These are phyloP conservation scores for Buphagus erythrorhynchus DNA, from an alignment of 2,797 vertebrate genomes.

Conservation along the genomic window DNA sequence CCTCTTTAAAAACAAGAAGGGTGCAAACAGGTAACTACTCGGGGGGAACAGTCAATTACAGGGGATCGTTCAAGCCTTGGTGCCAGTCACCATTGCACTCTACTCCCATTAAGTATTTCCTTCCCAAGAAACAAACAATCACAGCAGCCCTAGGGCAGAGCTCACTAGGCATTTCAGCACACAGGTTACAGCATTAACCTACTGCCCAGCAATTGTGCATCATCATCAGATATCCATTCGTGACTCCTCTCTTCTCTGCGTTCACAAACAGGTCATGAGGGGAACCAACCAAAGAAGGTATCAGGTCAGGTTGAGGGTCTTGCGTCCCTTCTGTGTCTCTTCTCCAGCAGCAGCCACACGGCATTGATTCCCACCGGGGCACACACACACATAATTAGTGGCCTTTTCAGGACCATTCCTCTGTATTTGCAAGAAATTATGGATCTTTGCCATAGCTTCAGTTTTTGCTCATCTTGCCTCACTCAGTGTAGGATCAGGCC, in stretches of 20 bases:
- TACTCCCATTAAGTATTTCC: not conserved
- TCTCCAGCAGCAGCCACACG: not conserved
- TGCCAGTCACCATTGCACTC: not conserved
- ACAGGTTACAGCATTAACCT: constrained; percentile 19
- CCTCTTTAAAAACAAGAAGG: not conserved
- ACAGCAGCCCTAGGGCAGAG: not conserved
- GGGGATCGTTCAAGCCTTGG: not conserved
- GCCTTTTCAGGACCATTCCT: not conserved
- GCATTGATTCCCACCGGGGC: not conserved
- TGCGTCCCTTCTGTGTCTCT: not conserved
- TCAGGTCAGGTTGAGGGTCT: not conserved
- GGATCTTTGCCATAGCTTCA: not conserved
- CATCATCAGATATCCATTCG: not conserved
- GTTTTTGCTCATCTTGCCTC: not conserved
- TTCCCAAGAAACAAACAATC: not conserved
- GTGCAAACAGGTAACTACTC: not conserved
- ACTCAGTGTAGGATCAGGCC: not conserved
- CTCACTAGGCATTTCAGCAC: not conserved
- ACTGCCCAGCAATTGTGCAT: constrained; percentile 3
- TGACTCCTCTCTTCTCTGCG: not conserved
- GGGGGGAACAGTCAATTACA: not conserved
- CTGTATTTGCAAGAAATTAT: not conserved
- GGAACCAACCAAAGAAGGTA: not conserved
- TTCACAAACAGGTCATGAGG: not conserved
- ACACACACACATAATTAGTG: not conserved